Percentiles rank a stretch among this genome's conserved stretches.
These are phyloP conservation scores for Coracias cyanogaster DNA, from an alignment of 2,797 vertebrate species.

Conservation along the genomic window DNA sequence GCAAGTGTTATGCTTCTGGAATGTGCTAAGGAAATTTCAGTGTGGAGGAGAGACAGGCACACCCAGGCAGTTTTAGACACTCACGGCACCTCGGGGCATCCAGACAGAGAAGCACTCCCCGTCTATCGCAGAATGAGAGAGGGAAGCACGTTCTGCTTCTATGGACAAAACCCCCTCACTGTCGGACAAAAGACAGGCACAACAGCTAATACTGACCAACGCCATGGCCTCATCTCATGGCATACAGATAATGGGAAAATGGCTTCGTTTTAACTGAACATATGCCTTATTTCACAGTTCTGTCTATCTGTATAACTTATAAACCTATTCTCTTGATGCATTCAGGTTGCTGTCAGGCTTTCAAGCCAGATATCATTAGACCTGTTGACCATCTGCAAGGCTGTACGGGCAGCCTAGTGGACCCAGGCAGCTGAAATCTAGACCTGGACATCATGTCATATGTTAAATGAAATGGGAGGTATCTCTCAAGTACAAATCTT, in stretches of 20 bases:
- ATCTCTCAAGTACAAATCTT: not conserved
- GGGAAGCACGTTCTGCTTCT: not conserved
- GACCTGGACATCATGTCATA: not conserved
- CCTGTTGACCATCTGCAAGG: not conserved
- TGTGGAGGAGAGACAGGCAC: slow-evolving; percentile 28
- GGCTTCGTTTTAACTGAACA: not conserved
- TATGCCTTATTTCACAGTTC: not conserved
- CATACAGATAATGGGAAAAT: not conserved
- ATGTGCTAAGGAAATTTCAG: slow-evolving; percentile 24
- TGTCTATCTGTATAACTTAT: not conserved
- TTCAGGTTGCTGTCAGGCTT: not conserved
- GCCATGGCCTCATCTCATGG: not conserved
- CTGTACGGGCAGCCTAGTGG: not conserved
- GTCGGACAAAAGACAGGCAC: not conserved
- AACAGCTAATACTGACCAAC: not conserved
- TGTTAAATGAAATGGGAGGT: not conserved
- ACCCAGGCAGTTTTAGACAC: not conserved
- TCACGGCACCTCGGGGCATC: not conserved
- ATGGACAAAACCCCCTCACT: not conserved
- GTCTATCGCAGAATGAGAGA: not conserved
- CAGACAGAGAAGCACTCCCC: not conserved
- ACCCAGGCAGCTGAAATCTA: not conserved
- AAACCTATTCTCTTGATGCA: not conserved
- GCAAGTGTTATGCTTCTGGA: not conserved
- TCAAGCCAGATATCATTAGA: not conserved